Conservation (phyloP, 2,888 invertebrate species). For the Villa cingulata region DNA sequence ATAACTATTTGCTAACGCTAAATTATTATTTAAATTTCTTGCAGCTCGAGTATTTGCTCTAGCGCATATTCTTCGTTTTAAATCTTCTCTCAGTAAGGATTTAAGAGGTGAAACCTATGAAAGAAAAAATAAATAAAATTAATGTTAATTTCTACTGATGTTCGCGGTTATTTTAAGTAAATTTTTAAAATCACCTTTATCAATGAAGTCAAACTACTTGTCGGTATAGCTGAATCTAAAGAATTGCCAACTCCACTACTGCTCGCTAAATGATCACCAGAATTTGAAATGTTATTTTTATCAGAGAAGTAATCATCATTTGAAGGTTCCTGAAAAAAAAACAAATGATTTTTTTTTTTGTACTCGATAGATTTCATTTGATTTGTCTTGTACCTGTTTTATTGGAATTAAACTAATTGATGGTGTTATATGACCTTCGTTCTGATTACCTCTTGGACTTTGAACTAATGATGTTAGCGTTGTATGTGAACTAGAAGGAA, state of each 20-base stretch:
- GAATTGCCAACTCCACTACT: conserved; percentile 31
- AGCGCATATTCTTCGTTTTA: conserved; percentile 65
- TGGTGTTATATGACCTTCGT: conserved; percentile 52
- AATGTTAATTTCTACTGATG: not conserved
- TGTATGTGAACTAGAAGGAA: conserved; percentile 54
- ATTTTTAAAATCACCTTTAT: conserved; percentile 46
- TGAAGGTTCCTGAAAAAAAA: conserved; percentile 23
- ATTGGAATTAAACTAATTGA: conserved; percentile 78
- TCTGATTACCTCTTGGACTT: conserved; percentile 25
- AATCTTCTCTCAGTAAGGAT: conserved; percentile 68
- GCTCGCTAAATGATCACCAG: conserved; percentile 27
- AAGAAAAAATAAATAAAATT: not conserved
- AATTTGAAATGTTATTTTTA: conserved; percentile 27
- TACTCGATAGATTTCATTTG: conserved; percentile 20
- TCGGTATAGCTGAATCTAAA: conserved; percentile 38
- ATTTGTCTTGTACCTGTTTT: conserved; percentile 51
- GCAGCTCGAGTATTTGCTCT: conserved; percentile 45
- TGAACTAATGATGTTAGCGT: conserved; percentile 13
- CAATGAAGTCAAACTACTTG: conserved; percentile 59
- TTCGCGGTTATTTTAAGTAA: not conserved
- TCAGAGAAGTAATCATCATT: conserved; percentile 20
- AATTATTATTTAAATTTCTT: conserved; percentile 18
- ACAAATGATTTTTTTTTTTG: conserved; percentile 2
- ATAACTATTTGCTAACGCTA: conserved; percentile 5
- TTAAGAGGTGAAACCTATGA: conserved; percentile 61